Base-by-base conservation (phyloP, 2,888 invertebrate genomes). In the Limnephilus rhombicus region DNA sequence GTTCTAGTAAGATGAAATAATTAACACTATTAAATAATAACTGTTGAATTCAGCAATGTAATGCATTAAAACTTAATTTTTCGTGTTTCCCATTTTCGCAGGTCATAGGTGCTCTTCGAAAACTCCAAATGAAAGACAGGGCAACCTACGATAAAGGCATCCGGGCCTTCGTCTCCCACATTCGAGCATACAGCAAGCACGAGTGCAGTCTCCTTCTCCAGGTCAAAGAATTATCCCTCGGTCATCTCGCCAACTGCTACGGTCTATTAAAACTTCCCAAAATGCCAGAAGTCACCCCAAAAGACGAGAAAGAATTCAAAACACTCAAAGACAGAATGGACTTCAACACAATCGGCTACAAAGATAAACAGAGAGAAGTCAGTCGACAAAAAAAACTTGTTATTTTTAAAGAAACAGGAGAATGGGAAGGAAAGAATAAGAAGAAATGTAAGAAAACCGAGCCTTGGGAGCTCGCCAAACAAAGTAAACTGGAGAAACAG, bases 121-220 rank as follows among this genome's bases (percentile, higher is more conserved):
- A 96, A 18, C 95, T 97, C 53, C 98, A 98, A 94, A 95, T 96
- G 85, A 95, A 96, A 82, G 99, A 99, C 95, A 96, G 99, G 94
- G 97, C 97, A 0, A 95, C 98, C 13, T 97, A 98, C 94, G 99
- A 99, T 94, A 98, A 98, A 94, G 99, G 98, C 0, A 98, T 98
- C 94, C 96, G 97, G 91, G 99, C 99, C 0, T 99, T 99, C 95
- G 99, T 99, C 0, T 99, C 99, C 0, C 99, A 98, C 95, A 97
- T 99, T 93, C 97, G 98, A 94, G 98, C 99, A 0, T 99, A 99
- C 95, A 97, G 97, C 18, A 99, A 99, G 95, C 99, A 99, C 95
- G 99, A 99, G 95, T 99, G 99, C 94, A 98, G 97, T 94, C 96
- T 99, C 82, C 97, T 99, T 89, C 96, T 99, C 93, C 97, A 98